phyloP scores from a whole-genome alignment of 2,797 vertebrate species.

The Psittacula echo region DNA sequence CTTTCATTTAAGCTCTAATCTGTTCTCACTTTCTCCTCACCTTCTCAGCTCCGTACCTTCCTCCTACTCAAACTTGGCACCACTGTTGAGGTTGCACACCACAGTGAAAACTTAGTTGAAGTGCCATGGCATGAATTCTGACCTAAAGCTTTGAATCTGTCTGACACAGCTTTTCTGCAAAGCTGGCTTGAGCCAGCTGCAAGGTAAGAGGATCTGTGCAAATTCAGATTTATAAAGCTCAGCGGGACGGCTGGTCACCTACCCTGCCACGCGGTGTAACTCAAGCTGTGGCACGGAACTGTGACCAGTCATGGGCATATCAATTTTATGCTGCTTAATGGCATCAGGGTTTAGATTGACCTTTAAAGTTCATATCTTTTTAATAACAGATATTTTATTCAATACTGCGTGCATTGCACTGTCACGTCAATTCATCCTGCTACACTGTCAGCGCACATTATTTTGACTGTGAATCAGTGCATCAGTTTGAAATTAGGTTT shows the following conservation, averaged over 20 bases:
- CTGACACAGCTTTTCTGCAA: background rate
- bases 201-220: conserved; percentile 11
- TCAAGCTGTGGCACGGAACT: background rate
- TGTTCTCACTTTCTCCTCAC: background rate
- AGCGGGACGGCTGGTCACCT: background rate
- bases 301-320: background rate
- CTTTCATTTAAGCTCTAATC: background rate
- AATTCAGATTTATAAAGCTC: background rate
- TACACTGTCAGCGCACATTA: background rate
- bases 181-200: background rate
- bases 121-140: background rate
- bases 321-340: background rate
- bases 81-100: background rate
- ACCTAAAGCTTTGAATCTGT: background rate
- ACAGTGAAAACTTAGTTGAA: background rate
- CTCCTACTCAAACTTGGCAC: background rate
- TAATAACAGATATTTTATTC: background rate
- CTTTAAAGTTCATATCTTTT: background rate
- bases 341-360: background rate
- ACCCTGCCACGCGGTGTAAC: accelerated
- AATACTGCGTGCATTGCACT: background rate
- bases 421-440: background rate
- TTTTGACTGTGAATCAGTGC: conserved; percentile 26
- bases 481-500: background rate
- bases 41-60: background rate